These are phyloP conservation scores for Sardinella longiceps DNA, from an alignment of 2,797 vertebrate genomes.

Conservation along the genomic window DNA sequence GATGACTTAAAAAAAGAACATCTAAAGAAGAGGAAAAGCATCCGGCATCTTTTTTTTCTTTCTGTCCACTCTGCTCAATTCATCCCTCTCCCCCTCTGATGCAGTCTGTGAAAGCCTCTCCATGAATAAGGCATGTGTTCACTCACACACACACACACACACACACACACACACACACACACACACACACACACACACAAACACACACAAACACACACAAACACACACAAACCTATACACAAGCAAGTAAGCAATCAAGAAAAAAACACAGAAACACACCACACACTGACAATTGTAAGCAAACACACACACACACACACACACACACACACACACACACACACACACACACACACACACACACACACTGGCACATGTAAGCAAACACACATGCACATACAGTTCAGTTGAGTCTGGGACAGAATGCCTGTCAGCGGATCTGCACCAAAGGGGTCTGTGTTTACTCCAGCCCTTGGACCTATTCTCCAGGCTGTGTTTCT, in stretches of 20 bases:
- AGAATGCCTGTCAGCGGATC: not conserved
- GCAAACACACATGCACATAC: conserved; percentile 13
- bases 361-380: not conserved
- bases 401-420: conserved; percentile 17
- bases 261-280: not conserved
- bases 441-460: not conserved
- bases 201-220: not conserved
- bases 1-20: too few relatives aligned
- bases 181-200: not conserved
- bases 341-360: not conserved
- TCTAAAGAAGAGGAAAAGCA: not conserved
- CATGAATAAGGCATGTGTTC: conserved; percentile 13
- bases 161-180: not conserved
- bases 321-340: not conserved
- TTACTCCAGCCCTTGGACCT: not conserved
- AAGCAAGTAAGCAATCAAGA: too few relatives aligned
- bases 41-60: not conserved
- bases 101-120: conserved; percentile 6
- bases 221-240: too few relatives aligned
- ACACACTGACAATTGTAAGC: too few relatives aligned
- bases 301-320: not conserved
- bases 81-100: not conserved
- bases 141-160: not conserved
- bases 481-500: conserved; percentile 2
- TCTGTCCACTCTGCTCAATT: not conserved